phyloP scores from a whole-genome alignment of 2,888 invertebrate genomes.

The Gerris lacustris region DNA sequence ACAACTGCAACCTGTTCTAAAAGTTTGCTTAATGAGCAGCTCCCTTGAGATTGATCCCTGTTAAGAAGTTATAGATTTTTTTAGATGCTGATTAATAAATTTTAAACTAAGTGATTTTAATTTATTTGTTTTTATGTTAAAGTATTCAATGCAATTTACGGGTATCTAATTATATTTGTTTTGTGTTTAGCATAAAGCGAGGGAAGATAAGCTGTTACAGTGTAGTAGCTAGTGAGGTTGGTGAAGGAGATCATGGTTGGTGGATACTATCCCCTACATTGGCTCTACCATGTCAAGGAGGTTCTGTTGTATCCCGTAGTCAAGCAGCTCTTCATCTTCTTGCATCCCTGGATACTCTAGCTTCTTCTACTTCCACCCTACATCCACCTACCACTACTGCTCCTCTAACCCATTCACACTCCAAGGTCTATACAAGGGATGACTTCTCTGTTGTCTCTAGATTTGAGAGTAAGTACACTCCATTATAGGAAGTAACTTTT shows the following conservation, averaged over 20 bases:
- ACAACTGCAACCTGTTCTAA: no score
- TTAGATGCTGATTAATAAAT: no score
- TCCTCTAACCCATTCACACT: conserved; percentile 40
- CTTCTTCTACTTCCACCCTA: conserved; percentile 58
- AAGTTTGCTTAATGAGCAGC: no score
- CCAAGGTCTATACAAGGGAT: conserved; percentile 58
- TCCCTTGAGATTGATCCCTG: no score
- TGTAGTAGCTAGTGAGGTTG: conserved; percentile 63
- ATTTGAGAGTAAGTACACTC: conserved; percentile 58
- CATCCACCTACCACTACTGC: conserved; percentile 44
- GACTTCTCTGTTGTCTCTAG: conserved; percentile 73
- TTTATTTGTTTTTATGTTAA: no score
- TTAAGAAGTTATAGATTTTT: no score
- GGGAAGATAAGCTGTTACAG: conserved; percentile 58
- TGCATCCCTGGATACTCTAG: conserved; percentile 78
- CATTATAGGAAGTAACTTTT: background rate
- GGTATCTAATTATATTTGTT: background rate
- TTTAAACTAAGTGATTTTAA: no score
- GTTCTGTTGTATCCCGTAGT: conserved; percentile 60
- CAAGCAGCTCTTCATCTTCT: conserved; percentile 84
- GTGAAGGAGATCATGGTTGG: conserved; percentile 28
- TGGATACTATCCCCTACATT: conserved; percentile 43
- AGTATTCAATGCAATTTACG: no score
- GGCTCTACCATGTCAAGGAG: conserved; percentile 59
- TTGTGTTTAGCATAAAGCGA: background rate